Evolutionary conservation across 1,140 invertebrate species (phyloP), one percentile per base, ranked within the genome.

Genomic region (Drosophila kepulauana): DNA sequence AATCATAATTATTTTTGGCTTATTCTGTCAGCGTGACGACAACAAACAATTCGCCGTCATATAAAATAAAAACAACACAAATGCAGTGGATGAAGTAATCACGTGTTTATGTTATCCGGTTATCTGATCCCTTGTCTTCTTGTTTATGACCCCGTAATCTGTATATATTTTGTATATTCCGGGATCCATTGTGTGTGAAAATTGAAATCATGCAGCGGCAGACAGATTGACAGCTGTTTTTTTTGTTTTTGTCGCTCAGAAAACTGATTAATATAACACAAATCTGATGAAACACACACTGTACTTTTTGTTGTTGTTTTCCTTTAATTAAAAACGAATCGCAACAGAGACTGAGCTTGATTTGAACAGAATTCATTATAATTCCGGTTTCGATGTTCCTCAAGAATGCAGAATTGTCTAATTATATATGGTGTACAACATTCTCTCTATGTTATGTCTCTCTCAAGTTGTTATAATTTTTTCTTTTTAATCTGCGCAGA

Each of bases 1-100:
- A 51, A 25, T 66, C 45, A 45, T 41, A 86, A 78, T 85, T 70
- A 67, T 56, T 54, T 71, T 76, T 72, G 56, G 57, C 56, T n/a
- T 16, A 30, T 52, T 64, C 35, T 64, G 38, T 57, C 58, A 75
- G 49, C 20, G 30, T 15, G 54, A 69, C 43, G 28, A 54, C 30
- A 35, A 54, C n/a, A 54, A 54, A 54, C 28, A 54, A 35, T 35
- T 25, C 13, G 30, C 28, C 30, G 1, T 33, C n/a, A 43, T 43
- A 43, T 38, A 43, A 43, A 8, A 11, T 7, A 61, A 28, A 51
- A 38, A 16, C 35, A 38, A 38, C 7, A 38, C 35, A 38, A 38
- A 33, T 35, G 28, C 45, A 33, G 15, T 73, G 73, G 61, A 70
- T 75, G 69, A 78, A 85, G 64, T 51, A 41, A 68, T 68, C 65